A percentile compares a stretch with the other conserved stretches of the same genome.
These are phyloP conservation scores for Artemisiospiza belli DNA, from an alignment of 2,113 vertebrate species.

Conservation along the genomic window DNA sequence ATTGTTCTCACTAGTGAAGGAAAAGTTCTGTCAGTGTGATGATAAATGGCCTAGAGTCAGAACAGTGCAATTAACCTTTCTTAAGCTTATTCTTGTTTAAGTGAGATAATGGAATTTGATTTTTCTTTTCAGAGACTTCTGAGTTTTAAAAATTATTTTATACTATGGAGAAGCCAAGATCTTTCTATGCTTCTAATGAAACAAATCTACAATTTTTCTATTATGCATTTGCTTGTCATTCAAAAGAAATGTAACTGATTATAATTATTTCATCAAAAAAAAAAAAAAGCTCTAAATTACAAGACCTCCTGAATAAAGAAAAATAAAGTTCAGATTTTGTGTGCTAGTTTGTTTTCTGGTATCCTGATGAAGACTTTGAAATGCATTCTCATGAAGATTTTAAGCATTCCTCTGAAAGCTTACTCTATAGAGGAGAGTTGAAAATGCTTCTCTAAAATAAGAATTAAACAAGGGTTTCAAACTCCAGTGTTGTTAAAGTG, in stretches of 20 bases:
- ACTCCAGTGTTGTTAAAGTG: not conserved
- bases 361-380: not conserved
- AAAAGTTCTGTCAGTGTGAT: not conserved
- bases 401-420: not conserved
- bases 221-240: not conserved
- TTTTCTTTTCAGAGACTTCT: not conserved
- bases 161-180: not conserved
- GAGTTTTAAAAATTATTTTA: not conserved
- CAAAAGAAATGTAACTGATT: not conserved
- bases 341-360: not conserved
- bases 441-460: not conserved
- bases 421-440: not conserved
- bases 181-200: not conserved
- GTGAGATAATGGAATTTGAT: not conserved
- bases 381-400: not conserved
- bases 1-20: not conserved
- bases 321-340: not conserved
- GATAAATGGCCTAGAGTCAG: not conserved
- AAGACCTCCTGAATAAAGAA: not conserved
- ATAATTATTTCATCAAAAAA: not conserved
- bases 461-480: not conserved
- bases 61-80: constrained; percentile 21
- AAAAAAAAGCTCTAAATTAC: not conserved
- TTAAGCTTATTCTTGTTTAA: not conserved
- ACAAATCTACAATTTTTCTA: not conserved